Conservation (phyloP, 2,797 vertebrate species). For the Australoheros facetus region DNA sequence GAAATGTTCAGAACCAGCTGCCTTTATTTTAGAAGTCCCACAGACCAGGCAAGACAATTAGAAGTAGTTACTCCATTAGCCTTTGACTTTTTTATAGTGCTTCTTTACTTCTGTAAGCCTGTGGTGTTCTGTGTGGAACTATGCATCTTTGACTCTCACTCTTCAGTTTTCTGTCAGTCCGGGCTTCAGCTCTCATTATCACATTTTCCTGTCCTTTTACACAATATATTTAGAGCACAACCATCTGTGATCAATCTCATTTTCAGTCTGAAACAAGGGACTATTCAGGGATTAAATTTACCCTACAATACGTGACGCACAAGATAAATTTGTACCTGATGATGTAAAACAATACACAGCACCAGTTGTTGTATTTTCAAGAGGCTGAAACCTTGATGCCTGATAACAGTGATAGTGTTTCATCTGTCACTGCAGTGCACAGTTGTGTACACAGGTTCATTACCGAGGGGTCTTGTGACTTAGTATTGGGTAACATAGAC, state of each 20-base stretch:
- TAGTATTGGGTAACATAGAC: conserved; percentile 62
- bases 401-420: conserved; percentile 63
- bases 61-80: background rate
- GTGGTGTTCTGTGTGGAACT: background rate
- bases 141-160: background rate
- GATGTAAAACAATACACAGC: conserved; percentile 64
- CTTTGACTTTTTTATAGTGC: background rate
- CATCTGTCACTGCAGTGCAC: conserved; percentile 31
- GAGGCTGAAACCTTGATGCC: conserved; percentile 49
- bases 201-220: conserved; percentile 49
- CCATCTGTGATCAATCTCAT: conserved; percentile 59
- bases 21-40: background rate
- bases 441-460: conserved; percentile 44
- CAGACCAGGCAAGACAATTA: background rate
- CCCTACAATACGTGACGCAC: conserved; percentile 33
- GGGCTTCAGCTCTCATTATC: conserved; percentile 54
- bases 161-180: conserved; percentile 17
- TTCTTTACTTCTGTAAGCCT: background rate
- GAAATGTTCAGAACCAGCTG: background rate
- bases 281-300: conserved; percentile 46
- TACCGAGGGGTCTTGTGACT: conserved; percentile 52
- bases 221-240: conserved; percentile 48
- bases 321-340: conserved; percentile 46
- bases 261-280: conserved; percentile 53
- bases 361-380: conserved; percentile 48